phyloP scores from a whole-genome alignment of 2,113 vertebrate genomes.

The Cepphus grylle region DNA sequence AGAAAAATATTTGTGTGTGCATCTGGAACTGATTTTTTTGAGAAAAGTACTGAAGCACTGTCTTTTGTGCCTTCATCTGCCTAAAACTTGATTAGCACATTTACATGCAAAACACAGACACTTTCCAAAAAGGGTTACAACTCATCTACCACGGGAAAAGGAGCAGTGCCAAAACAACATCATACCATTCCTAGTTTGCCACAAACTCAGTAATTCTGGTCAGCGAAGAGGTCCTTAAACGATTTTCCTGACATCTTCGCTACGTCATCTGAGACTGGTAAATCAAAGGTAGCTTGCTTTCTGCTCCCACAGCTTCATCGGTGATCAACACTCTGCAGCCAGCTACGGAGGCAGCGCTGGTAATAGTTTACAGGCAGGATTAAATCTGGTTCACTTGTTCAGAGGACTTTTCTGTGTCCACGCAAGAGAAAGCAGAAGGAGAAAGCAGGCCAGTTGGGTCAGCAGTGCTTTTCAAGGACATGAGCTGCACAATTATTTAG shows the following conservation, averaged over 20 bases:
- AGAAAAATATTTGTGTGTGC: not conserved
- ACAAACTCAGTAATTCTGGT: not conserved
- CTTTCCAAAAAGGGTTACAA: not conserved
- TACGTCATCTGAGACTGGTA: not conserved
- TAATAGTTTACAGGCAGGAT: not conserved
- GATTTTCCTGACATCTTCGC: conserved; percentile 5
- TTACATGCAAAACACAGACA: not conserved
- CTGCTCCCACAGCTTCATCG: not conserved
- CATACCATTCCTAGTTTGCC: not conserved
- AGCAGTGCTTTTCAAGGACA: not conserved
- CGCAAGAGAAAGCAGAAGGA: not conserved
- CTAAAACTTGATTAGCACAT: conserved; percentile 3
- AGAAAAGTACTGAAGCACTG: not conserved
- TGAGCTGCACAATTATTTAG: not conserved
- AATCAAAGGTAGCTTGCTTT: conserved; percentile 29
- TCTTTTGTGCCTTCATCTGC: not conserved
- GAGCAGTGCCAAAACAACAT: not conserved
- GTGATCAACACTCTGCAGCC: not conserved
- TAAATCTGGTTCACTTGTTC: not conserved
- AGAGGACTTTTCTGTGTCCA: not conserved
- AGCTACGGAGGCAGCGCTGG: accelerated
- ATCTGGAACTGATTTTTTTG: not conserved
- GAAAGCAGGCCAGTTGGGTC: not conserved
- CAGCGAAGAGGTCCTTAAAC: not conserved
- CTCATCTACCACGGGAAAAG: not conserved